Evolutionary conservation across 2,797 vertebrate genomes (phyloP).

Genomic region (Danio kyathit): DNA sequence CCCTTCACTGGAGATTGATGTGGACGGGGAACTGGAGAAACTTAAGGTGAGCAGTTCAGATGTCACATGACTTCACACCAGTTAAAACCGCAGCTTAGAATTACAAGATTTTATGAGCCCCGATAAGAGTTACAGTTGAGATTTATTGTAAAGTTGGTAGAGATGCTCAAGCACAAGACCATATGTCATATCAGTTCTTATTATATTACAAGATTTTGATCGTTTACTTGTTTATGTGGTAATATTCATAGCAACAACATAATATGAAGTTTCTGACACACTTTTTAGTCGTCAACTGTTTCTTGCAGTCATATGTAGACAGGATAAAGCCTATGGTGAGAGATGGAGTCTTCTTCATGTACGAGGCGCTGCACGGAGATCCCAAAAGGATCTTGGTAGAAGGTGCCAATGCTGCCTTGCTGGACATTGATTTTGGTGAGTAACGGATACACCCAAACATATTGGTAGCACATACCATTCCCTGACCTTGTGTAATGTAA

Average conservation of each 20-base stretch:
- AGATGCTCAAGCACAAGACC: neutral
- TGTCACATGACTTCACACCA: neutral
- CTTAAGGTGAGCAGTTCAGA: slow-evolving; percentile 84
- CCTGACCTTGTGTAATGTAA: slow-evolving; percentile 17
- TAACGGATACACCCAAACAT: slow-evolving; percentile 13
- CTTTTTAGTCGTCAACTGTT: neutral
- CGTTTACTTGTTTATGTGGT: no score
- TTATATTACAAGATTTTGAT: neutral
- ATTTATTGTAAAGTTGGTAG: neutral
- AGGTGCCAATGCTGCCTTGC: slow-evolving; percentile 94
- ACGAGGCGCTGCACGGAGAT: slow-evolving; percentile 93
- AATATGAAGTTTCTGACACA: neutral
- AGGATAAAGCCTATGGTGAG: slow-evolving; percentile 96
- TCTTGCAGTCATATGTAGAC: slow-evolving; percentile 85
- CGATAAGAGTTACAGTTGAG: neutral
- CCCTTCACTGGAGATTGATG: slow-evolving; percentile 92
- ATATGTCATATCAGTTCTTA: neutral
- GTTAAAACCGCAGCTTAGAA: neutral
- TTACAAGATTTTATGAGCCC: neutral
- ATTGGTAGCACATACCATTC: neutral
- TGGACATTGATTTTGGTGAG: slow-evolving; percentile 99
- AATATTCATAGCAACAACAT: neutral
- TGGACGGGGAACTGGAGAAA: slow-evolving; percentile 90
- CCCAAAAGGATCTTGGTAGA: slow-evolving; percentile 97
- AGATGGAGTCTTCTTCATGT: slow-evolving; percentile 96